Conservation (phyloP, 1,140 invertebrate genomes). For the Drosophila baimaii region DNA sequence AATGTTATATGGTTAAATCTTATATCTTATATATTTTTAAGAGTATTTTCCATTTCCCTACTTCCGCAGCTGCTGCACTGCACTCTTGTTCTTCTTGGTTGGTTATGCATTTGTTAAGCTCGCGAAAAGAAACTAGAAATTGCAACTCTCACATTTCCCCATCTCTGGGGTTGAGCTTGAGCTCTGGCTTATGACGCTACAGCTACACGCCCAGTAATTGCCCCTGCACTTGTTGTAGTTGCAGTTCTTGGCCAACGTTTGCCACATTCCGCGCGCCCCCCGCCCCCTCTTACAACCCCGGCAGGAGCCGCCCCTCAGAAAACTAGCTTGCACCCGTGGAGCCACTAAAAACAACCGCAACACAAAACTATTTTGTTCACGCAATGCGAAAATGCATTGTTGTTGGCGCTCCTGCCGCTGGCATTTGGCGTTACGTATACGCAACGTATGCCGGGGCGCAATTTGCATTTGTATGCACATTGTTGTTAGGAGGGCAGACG, state of each 20-base stretch:
- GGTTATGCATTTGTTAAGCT: slow-evolving; percentile 65
- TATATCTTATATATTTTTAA: too few relatives aligned
- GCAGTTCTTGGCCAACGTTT: slow-evolving; percentile 45
- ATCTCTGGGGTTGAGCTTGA: slow-evolving; percentile 10
- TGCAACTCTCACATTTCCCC: slow-evolving; percentile 46
- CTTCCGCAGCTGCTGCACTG: not conserved
- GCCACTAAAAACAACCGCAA: slow-evolving; percentile 79
- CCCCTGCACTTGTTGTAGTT: slow-evolving; percentile 57
- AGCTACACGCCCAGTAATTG: slow-evolving; percentile 68
- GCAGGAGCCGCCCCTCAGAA: slow-evolving; percentile 13
- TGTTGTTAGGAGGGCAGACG: slow-evolving; percentile 56
- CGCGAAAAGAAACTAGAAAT: slow-evolving; percentile 58
- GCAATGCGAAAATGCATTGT: slow-evolving; percentile 76
- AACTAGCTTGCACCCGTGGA: slow-evolving; percentile 21
- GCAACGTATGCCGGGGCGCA: slow-evolving; percentile 70
- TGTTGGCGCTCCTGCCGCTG: slow-evolving; percentile 58
- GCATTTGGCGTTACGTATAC: slow-evolving; percentile 78
- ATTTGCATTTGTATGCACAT: slow-evolving; percentile 82
- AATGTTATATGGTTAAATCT: too few relatives aligned
- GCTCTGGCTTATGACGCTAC: slow-evolving; percentile 41
- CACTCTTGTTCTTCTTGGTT: slow-evolving; percentile 24
- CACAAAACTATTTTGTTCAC: slow-evolving; percentile 82
- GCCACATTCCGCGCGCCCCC: slow-evolving; percentile 14
- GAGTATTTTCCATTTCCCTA: not conserved
- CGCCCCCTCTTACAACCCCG: slow-evolving; percentile 2